A percentile compares a stretch with the other conserved stretches of the same genome.
These are phyloP conservation scores for Pseudococcus longispinus DNA, from an alignment of 2,888 invertebrate species.

Conservation along the genomic window DNA sequence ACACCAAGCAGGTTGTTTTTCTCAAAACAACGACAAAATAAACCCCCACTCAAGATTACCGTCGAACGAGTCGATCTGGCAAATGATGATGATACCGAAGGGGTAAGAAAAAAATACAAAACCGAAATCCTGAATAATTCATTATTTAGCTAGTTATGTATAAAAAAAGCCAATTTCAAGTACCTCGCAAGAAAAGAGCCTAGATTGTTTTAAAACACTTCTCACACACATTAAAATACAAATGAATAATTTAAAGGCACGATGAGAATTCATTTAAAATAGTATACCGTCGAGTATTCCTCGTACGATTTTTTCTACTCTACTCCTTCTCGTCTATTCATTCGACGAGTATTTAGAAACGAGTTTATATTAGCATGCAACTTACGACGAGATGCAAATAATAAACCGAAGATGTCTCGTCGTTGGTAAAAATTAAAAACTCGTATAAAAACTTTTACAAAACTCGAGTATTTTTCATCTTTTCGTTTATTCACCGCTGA, in stretches of 20 bases:
- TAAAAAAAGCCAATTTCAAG: neutral
- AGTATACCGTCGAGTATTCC: neutral
- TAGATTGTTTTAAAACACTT: constrained; percentile 36
- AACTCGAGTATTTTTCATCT: neutral
- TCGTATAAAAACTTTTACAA: neutral
- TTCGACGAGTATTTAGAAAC: neutral
- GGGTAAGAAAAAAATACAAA: neutral
- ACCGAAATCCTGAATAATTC: constrained; percentile 17
- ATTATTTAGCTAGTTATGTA: neutral
- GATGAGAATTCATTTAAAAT: constrained; percentile 21
- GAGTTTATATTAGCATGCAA: neutral
- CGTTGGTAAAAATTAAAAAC: neutral
- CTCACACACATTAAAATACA: constrained; percentile 40
- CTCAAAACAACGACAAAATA: neutral
- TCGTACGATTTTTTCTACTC: neutral
- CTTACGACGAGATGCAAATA: neutral
- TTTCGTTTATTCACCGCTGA: neutral
- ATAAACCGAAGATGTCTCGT: neutral
- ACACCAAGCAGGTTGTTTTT: neutral
- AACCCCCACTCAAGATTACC: neutral
- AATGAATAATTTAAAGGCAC: constrained; percentile 40
- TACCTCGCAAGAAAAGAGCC: neutral
- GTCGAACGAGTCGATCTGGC: too few relatives aligned
- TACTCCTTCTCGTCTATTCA: neutral
- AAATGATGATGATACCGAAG: neutral